Percentiles rank a stretch among this genome's conserved stretches.
phyloP scores from a whole-genome alignment of 1,140 invertebrate species.

The Tetramorium simillimum region DNA sequence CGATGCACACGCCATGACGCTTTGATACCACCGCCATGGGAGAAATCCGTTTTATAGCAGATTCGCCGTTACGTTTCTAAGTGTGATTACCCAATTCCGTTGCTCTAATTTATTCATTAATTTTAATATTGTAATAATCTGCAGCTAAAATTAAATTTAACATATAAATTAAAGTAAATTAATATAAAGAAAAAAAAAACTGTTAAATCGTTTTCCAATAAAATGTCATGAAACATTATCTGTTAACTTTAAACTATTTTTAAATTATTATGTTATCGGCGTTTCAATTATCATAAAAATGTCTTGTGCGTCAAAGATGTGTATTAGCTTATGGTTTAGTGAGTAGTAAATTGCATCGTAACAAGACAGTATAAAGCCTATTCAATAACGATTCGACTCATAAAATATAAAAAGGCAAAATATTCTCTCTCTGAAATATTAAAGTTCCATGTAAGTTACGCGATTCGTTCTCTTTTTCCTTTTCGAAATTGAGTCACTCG shows the following conservation, averaged over 20 bases:
- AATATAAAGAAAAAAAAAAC: background rate
- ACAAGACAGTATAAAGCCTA: background rate
- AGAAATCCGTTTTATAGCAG: slow-evolving; percentile 43
- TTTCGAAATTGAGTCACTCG: background rate
- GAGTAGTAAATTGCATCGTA: background rate
- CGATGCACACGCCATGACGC: slow-evolving; percentile 30
- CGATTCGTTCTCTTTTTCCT: too few species aligned
- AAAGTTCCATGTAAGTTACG: background rate
- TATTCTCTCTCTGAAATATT: background rate
- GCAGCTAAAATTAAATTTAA: background rate
- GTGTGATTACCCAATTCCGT: background rate
- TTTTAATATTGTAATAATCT: background rate
- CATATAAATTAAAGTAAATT: background rate
- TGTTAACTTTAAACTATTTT: background rate
- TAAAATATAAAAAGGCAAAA: background rate
- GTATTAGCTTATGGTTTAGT: background rate
- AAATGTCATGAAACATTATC: background rate
- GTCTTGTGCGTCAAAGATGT: background rate
- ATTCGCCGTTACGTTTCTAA: slow-evolving; percentile 6
- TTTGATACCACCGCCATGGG: slow-evolving; percentile 4
- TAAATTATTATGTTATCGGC: background rate
- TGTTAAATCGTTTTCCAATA: background rate
- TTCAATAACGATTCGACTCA: background rate
- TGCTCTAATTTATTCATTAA: background rate
- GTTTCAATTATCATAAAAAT: slow-evolving; percentile 15